Base-by-base conservation (phyloP, 2,888 invertebrate genomes). In the Trissolcus brochymenae region DNA sequence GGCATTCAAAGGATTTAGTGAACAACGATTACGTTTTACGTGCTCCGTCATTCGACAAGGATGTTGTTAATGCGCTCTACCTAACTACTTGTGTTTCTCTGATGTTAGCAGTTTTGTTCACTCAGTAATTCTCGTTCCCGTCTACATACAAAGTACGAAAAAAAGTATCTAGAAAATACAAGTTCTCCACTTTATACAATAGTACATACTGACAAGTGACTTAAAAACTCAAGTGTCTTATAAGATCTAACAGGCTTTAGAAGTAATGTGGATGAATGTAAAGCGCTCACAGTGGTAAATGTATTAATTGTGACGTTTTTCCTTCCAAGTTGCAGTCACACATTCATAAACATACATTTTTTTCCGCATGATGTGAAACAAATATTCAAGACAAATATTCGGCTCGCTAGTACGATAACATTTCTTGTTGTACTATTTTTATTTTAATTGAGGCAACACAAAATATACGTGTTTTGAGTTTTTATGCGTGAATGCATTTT, bases 31-130 rank as follows among this genome's bases (percentile, higher is more conserved):
- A 80, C 81, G 82, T 84, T 85, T 84, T 83, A 83, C 83, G 81
- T 83, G 82, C 81, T 84, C 82, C 81, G 84, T 83, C 83, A 86
- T 86, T 86, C 86, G 86, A 86, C 83, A 79, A 73, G 73, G 70
- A 80, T 72, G 75, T 76, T 72, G 72, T 75, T 70, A 75, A 68
- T 70, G 65, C 66, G 64, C 35, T 35, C 66, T 75, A 60, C 72
- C 77, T 72, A 76, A 66, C 76, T 64, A 70, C 70, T 74, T 56
- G 61, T 67, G 59, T 64, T 75, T 62, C 76, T 76, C 75, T 72
- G 77, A 79, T 79, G 74, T 75, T 78, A 62, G 61, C 72, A 71
- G 73, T 71, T 70, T 73, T 75, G 71, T 65, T 78, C 74, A 59
- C 78, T 71, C 65, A 73, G 78, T 75, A 75, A 74, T 71, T 75